Evolutionary conservation across 2,113 vertebrate genomes (phyloP).

Genomic region (Pseudorhombus dupliciocellatus): DNA sequence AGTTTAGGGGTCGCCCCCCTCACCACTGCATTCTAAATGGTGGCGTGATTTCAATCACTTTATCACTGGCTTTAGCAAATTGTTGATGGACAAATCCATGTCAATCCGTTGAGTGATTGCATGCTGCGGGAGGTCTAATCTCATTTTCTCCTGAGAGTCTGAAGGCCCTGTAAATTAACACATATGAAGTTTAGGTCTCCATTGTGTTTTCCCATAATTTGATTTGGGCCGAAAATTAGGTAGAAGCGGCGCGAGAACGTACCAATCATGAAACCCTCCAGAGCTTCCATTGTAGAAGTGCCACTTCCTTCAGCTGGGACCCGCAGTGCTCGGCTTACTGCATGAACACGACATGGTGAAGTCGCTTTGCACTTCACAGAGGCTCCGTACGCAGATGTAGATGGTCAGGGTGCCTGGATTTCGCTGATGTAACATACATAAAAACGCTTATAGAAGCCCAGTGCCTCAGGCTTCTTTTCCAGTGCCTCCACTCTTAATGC

Average conservation of each 20-base stretch:
- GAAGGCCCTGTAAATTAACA: constrained; percentile 50
- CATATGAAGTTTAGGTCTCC: constrained; percentile 25
- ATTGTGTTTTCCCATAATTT: constrained; percentile 1
- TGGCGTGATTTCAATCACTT: constrained; percentile 71
- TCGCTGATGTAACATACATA: constrained; percentile 48
- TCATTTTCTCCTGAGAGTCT: constrained; percentile 53
- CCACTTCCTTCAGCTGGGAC: background rate
- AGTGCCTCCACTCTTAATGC: constrained; percentile 22
- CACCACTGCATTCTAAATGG: constrained; percentile 36
- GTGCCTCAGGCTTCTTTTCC: constrained; percentile 34
- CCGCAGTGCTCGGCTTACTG: constrained; percentile 1
- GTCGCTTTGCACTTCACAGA: constrained; percentile 21
- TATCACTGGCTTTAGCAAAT: constrained; percentile 68
- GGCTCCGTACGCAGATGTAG: constrained; percentile 8
- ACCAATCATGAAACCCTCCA: background rate
- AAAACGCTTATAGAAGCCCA: constrained; percentile 34
- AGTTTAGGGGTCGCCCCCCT: constrained; percentile 41
- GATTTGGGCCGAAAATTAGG: background rate
- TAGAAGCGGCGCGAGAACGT: background rate
- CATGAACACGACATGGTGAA: background rate
- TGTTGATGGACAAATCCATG: constrained; percentile 70
- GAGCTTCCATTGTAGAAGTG: constrained; percentile 6
- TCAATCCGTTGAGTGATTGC: constrained; percentile 75
- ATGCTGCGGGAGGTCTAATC: constrained; percentile 59
- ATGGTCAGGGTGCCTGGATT: constrained; percentile 30